Evolutionary conservation across 2,888 invertebrate species (phyloP).

Genomic region (Oxyteleia sp.): DNA sequence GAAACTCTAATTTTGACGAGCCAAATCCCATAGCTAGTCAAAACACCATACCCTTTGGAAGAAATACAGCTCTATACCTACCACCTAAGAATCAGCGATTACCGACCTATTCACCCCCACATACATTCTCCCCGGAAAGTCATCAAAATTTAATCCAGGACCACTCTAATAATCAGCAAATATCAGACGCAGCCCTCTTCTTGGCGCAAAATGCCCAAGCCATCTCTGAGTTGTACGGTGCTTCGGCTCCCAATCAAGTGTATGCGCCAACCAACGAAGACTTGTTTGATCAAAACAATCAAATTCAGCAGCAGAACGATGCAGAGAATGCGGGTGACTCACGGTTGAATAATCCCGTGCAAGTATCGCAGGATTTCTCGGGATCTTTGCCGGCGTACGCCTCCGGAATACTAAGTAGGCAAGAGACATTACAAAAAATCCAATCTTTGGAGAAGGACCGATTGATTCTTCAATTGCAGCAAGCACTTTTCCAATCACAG

Average conservation of each 20-base stretch:
- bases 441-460: slow-evolving; percentile 84
- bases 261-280: slow-evolving; percentile 82
- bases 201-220: slow-evolving; percentile 84
- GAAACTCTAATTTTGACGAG: slow-evolving; percentile 78
- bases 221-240: slow-evolving; percentile 83
- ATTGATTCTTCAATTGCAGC: slow-evolving; percentile 82
- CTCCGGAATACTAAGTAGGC: slow-evolving; percentile 81
- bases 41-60: slow-evolving; percentile 83
- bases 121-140: slow-evolving; percentile 45
- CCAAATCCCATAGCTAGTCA: slow-evolving; percentile 84
- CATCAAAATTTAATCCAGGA: slow-evolving; percentile 74
- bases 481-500: slow-evolving; percentile 77
- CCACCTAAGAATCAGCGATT: slow-evolving; percentile 85
- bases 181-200: slow-evolving; percentile 85
- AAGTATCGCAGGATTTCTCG: slow-evolving; percentile 69
- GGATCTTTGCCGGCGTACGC: slow-evolving; percentile 82
- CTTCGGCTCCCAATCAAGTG: slow-evolving; percentile 80
- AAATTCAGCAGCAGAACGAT: slow-evolving; percentile 74
- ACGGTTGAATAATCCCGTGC: slow-evolving; percentile 48
- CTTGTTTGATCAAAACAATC: slow-evolving; percentile 71
- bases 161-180: slow-evolving; percentile 75
- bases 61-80: slow-evolving; percentile 83
- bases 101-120: slow-evolving; percentile 74
- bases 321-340: slow-evolving; percentile 35
- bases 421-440: slow-evolving; percentile 80